Evolutionary conservation across 2,888 invertebrate genomes (phyloP).

Genomic region (Tillus elongatus): DNA sequence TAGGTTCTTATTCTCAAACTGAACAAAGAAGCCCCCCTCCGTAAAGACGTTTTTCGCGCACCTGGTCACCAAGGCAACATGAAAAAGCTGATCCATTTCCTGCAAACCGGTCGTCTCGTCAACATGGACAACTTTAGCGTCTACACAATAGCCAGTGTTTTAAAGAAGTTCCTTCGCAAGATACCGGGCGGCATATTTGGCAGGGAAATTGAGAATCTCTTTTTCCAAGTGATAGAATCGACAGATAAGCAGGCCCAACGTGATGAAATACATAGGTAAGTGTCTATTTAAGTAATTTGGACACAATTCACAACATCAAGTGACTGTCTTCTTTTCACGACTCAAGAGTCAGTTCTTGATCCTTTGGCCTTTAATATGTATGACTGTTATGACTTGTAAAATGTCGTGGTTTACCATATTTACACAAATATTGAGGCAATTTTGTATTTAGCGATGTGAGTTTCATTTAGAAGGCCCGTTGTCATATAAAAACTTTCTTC

Average conservation of each 20-base stretch:
- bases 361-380: too few species aligned
- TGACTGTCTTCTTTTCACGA: too few species aligned
- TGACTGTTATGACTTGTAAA: too few species aligned
- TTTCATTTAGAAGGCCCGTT: too few species aligned
- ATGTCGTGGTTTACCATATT: too few species aligned
- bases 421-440: too few species aligned
- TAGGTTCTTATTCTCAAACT: constrained; percentile 84
- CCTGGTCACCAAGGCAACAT: constrained; percentile 92
- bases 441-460: too few species aligned
- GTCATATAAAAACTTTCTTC: too few species aligned
- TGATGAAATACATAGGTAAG: constrained; percentile 84
- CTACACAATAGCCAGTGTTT: constrained; percentile 95
- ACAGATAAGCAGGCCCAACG: constrained; percentile 76
- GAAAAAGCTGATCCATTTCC: constrained; percentile 86
- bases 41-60: constrained; percentile 90
- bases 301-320: too few species aligned
- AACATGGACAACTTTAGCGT: constrained; percentile 94
- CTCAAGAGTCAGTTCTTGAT: too few species aligned
- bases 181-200: constrained; percentile 96
- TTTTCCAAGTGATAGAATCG: constrained; percentile 81
- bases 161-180: constrained; percentile 95
- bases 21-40: constrained; percentile 88
- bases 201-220: constrained; percentile 76
- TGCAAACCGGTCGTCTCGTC: constrained; percentile 80
- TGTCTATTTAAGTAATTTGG: constrained; percentile 14